Evolutionary conservation across 2,888 invertebrate genomes (phyloP).

Genomic region (Gymnocheta viridis): DNA sequence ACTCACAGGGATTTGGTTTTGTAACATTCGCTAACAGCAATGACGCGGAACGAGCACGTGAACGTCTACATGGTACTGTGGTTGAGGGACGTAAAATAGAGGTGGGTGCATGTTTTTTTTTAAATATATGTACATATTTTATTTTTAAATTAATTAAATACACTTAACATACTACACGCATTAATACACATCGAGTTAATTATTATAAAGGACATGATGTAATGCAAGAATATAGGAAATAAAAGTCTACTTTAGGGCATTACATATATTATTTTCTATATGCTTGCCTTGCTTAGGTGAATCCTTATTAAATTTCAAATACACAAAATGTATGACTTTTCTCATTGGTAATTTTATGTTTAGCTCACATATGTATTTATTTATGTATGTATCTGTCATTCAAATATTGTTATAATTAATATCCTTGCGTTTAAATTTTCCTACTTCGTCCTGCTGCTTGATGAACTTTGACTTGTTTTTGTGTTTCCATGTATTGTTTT

Average conservation of each 20-base stretch:
- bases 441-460: neutral
- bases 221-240: neutral
- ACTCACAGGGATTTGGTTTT: constrained; percentile 99
- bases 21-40: constrained; percentile 99
- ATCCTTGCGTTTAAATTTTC: constrained; percentile 7
- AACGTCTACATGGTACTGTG: constrained; percentile 99
- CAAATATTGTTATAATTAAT: constrained; percentile 25
- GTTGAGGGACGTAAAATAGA: constrained; percentile 99
- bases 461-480: constrained; percentile 25
- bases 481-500: neutral
- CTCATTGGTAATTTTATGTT: constrained; percentile 10
- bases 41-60: constrained; percentile 99
- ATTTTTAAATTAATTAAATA: constrained; percentile 9
- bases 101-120: constrained; percentile 94
- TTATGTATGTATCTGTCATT: neutral
- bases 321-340: constrained; percentile 32
- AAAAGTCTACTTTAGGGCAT: constrained; percentile 21
- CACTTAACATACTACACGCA: neutral
- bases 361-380: neutral
- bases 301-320: neutral
- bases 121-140: constrained; percentile 7
- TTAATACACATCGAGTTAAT: neutral
- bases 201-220: neutral
- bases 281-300: neutral
- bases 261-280: neutral